These are phyloP conservation scores for Albula goreensis DNA, from an alignment of 2,113 vertebrate species.

Conservation along the genomic window DNA sequence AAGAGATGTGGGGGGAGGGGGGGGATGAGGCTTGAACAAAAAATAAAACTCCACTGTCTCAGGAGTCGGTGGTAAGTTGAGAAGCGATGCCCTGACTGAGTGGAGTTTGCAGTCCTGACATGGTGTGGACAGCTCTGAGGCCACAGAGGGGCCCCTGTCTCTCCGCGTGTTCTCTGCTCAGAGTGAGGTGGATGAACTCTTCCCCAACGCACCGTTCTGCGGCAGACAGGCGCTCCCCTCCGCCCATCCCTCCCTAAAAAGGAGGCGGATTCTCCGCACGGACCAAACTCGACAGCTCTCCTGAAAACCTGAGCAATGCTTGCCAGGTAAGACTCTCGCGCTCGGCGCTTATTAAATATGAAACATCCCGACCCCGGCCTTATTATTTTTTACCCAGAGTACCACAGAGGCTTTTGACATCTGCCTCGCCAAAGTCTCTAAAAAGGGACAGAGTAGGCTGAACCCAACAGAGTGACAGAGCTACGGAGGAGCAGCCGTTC, in stretches of 20 bases:
- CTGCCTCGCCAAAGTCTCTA: neutral
- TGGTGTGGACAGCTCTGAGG: neutral
- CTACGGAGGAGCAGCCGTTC: neutral
- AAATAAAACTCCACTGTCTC: neutral
- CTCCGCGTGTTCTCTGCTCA: neutral
- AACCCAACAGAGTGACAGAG: neutral
- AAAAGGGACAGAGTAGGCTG: neutral
- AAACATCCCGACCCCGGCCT: neutral
- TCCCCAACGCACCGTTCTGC: neutral
- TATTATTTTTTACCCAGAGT: neutral
- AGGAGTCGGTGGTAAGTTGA: neutral
- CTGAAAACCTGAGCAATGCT: neutral
- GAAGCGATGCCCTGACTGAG: neutral
- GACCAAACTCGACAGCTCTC: neutral
- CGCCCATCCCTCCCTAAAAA: neutral
- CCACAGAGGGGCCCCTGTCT: neutral
- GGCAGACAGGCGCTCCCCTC: neutral
- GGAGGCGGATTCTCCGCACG: neutral
- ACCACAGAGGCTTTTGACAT: neutral
- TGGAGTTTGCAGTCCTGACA: neutral
- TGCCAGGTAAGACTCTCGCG: neutral
- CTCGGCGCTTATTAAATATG: no score
- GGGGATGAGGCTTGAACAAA: neutral
- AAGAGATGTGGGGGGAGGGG: neutral
- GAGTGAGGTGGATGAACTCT: neutral